Evolutionary conservation across 2,888 invertebrate genomes (phyloP).

Genomic region (Caenorhabditis zanzibari): DNA sequence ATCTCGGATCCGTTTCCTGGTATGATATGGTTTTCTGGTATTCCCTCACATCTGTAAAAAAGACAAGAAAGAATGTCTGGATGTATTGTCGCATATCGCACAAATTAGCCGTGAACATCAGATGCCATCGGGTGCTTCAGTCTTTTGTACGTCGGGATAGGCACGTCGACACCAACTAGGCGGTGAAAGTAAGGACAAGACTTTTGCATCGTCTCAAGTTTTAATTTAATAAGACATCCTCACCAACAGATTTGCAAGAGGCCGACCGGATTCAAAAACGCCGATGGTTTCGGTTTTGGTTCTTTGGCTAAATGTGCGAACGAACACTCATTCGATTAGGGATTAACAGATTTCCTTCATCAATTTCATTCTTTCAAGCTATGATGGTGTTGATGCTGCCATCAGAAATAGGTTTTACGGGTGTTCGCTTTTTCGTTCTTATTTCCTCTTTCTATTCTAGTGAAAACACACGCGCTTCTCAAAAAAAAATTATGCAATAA

Average conservation of each 20-base stretch:
- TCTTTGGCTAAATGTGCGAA: conserved; percentile 32
- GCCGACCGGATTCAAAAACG: conserved; percentile 56
- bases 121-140: conserved; percentile 57
- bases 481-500: conserved; percentile 47
- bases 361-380: background rate
- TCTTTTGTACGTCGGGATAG: conserved; percentile 37
- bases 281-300: conserved; percentile 38
- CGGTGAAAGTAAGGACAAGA: conserved; percentile 47
- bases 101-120: conserved; percentile 64
- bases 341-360: conserved; percentile 55
- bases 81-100: conserved; percentile 30
- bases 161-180: conserved; percentile 33
- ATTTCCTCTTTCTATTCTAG: background rate
- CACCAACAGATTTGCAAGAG: conserved; percentile 26
- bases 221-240: conserved; percentile 58
- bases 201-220: conserved; percentile 41
- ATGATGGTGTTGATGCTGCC: background rate
- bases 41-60: background rate
- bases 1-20: background rate
- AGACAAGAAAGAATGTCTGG: conserved; percentile 7
- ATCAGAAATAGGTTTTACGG: conserved; percentile 15
- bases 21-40: background rate
- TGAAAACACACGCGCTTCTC: conserved; percentile 40
- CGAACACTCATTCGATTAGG: conserved; percentile 62
- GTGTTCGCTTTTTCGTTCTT: conserved; percentile 39